Percentiles rank a stretch among this genome's conserved stretches.
These are phyloP conservation scores for Dendrolimus pini DNA, from an alignment of 2,888 invertebrate species.

Conservation along the genomic window DNA sequence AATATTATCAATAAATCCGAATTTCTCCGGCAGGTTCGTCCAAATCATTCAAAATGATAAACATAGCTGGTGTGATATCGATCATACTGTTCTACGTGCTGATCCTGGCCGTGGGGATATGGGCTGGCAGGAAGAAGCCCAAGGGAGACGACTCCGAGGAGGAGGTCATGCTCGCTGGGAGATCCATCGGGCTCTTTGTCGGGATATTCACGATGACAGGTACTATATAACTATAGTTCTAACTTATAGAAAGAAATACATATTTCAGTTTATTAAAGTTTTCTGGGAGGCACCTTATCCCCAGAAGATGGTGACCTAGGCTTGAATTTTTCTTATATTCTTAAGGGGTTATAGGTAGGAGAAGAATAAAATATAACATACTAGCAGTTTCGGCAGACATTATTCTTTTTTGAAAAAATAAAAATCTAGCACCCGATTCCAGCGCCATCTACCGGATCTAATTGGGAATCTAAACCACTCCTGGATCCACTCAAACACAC, in stretches of 20 bases:
- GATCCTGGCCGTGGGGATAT: slow-evolving; percentile 96
- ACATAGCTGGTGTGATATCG: slow-evolving; percentile 94
- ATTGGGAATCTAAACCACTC: too few species aligned
- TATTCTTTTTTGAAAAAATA: too few species aligned
- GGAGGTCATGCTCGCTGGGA: slow-evolving; percentile 98
- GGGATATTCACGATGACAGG: slow-evolving; percentile 99
- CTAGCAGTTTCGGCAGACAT: too few species aligned
- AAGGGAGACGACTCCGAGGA: slow-evolving; percentile 93
- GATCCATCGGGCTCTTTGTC: slow-evolving; percentile 97
- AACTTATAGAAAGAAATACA: too few species aligned
- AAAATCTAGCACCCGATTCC: too few species aligned
- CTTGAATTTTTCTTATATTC: too few species aligned
- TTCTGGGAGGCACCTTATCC: slow-evolving; percentile 12
- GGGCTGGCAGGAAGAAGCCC: slow-evolving; percentile 97
- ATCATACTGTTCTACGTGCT: slow-evolving; percentile 97
- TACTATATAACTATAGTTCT: slow-evolving; percentile 38
- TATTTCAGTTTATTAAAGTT: slow-evolving; percentile 8
- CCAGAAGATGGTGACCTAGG: too few species aligned
- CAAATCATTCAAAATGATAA: slow-evolving; percentile 82
- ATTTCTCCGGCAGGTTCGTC: slow-evolving; percentile 10
- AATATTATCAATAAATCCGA: not conserved
- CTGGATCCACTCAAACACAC: too few species aligned
- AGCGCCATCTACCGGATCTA: too few species aligned
- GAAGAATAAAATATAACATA: too few species aligned
- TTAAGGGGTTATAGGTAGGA: too few species aligned